Conservation (phyloP, 2,113 vertebrate species). For the Phyllostomus discolor region DNA sequence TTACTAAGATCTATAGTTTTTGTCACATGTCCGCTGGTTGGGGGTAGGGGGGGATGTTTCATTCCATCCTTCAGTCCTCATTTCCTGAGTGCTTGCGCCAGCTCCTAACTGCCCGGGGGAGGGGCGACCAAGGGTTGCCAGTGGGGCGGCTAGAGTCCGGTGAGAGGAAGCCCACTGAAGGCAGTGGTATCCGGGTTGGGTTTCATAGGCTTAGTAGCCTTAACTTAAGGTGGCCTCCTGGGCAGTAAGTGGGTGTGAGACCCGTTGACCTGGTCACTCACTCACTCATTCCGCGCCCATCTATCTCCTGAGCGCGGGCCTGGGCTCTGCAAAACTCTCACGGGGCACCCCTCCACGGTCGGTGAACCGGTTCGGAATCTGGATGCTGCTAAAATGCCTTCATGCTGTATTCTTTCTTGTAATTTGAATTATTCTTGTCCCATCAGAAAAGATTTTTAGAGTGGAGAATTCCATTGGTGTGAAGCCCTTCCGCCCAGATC, state of each 20-base stretch:
- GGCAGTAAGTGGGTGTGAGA: background rate
- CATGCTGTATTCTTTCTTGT: background rate
- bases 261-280: background rate
- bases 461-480: conserved; percentile 81
- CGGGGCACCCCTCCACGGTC: too few species aligned
- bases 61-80: rapidly evolving
- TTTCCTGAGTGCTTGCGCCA: background rate
- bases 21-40: background rate
- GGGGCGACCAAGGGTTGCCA: background rate
- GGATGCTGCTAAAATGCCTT: background rate
- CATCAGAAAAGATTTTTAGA: conserved; percentile 91
- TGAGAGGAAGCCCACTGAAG: background rate
- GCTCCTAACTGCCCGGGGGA: background rate
- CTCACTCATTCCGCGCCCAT: background rate
- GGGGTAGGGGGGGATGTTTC: background rate
- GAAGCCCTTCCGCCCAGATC: conserved; percentile 90
- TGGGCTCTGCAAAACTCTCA: background rate
- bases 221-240: background rate
- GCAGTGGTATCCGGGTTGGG: background rate
- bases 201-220: background rate
- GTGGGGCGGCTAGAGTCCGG: too few species aligned
- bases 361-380: background rate
- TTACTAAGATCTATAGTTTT: background rate
- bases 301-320: background rate
- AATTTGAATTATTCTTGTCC: background rate